A percentile compares a stretch with the other conserved stretches of the same genome.
phyloP scores from a whole-genome alignment of 2,797 vertebrate species.

The Serranus cabrilla region DNA sequence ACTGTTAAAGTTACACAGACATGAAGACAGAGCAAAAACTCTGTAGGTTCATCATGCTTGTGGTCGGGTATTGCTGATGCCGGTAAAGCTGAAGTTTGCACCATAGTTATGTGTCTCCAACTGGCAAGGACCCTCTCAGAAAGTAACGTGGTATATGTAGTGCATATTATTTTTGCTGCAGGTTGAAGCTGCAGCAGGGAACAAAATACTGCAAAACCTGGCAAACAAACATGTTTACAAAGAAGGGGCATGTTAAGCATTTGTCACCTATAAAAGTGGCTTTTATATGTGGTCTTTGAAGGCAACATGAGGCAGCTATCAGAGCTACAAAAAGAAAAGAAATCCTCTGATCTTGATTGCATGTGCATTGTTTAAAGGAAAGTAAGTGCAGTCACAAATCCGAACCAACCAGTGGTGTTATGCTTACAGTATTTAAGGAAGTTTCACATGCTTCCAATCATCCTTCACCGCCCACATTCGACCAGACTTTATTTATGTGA shows the following conservation, averaged over 20 bases:
- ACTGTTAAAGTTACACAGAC: no score
- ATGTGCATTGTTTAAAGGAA: neutral
- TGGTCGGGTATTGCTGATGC: no score
- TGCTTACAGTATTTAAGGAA: neutral
- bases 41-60: no score
- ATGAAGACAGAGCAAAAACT: no score
- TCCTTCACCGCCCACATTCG: neutral
- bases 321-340: neutral
- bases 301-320: neutral
- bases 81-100: no score
- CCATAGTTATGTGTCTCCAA: no score
- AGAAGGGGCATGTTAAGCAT: neutral
- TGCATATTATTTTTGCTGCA: no score
- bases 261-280: neutral
- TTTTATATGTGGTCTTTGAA: constrained; percentile 7
- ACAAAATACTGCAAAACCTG: neutral
- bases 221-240: neutral
- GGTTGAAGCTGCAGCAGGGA: neutral
- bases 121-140: no score
- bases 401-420: neutral
- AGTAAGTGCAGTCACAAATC: neutral
- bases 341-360: neutral
- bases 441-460: neutral
- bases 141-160: no score
- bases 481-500: neutral